phyloP scores from a whole-genome alignment of 2,888 invertebrate species.

The Oligia latruncula region DNA sequence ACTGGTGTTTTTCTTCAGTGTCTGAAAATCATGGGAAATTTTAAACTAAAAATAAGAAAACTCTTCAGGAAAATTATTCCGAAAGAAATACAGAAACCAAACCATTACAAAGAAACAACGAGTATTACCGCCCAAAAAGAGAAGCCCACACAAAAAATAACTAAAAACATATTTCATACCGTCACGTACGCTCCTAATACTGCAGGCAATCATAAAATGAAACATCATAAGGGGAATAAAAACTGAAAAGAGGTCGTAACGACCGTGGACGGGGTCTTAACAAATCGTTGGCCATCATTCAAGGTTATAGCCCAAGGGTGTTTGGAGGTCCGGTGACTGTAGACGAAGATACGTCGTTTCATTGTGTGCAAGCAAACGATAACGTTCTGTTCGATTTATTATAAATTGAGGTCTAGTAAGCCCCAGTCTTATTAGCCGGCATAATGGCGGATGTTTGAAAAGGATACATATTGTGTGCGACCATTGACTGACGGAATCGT shows the following conservation, averaged over 20 bases:
- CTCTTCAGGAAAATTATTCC: neutral
- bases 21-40: neutral
- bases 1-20: neutral
- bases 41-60: neutral
- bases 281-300: constrained; percentile 89
- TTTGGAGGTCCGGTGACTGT: constrained; percentile 76
- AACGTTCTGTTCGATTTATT: constrained; percentile 84
- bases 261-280: constrained; percentile 84
- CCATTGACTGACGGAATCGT: constrained; percentile 35
- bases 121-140: constrained; percentile 37
- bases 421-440: constrained; percentile 78
- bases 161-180: constrained; percentile 74
- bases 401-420: constrained; percentile 81
- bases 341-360: constrained; percentile 84
- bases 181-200: constrained; percentile 83
- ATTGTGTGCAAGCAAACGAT: constrained; percentile 83
- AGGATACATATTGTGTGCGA: constrained; percentile 74
- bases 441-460: constrained; percentile 75
- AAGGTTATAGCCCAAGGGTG: constrained; percentile 83
- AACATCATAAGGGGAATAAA: constrained; percentile 88
- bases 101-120: constrained; percentile 33
- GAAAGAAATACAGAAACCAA: neutral
- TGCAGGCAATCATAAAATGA: constrained; percentile 87
- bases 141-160: constrained; percentile 53
- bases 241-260: constrained; percentile 87